Evolutionary conservation across 2,113 vertebrate genomes (phyloP).

Genomic region (Cololabis saira): DNA sequence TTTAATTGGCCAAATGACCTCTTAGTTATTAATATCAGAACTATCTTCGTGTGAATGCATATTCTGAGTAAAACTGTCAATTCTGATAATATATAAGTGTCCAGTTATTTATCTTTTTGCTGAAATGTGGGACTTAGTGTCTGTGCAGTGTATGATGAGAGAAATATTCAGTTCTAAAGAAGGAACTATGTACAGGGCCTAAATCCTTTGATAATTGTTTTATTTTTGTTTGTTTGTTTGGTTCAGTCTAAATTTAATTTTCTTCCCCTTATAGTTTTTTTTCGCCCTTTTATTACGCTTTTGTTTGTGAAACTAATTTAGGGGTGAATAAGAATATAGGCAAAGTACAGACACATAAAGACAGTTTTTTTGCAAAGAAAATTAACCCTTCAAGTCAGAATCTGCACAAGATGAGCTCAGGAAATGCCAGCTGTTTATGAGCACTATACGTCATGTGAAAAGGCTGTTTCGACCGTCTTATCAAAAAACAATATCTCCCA

Average conservation of each 20-base stretch:
- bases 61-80: constrained; percentile 1
- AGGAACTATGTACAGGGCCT: no score
- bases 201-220: neutral
- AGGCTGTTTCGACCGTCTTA: no score
- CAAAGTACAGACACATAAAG: constrained; percentile 12
- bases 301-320: constrained; percentile 27
- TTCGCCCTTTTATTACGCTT: constrained; percentile 35
- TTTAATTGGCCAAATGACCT: no score
- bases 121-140: neutral
- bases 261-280: constrained; percentile 26
- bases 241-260: constrained; percentile 35
- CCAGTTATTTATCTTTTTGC: constrained; percentile 10
- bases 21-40: no score
- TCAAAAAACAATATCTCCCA: no score
- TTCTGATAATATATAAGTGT: constrained; percentile 8
- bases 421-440: neutral
- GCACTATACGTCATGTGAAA: no score
- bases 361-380: constrained; percentile 18
- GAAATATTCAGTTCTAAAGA: neutral
- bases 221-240: constrained; percentile 44
- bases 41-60: neutral
- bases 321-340: constrained; percentile 18
- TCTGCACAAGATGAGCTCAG: constrained; percentile 4
- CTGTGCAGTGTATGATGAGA: constrained; percentile 11
- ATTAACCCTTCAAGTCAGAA: constrained; percentile 27